These are phyloP conservation scores for Acanthoscelides obtectus DNA, from an alignment of 2,888 invertebrate species.

Conservation along the genomic window DNA sequence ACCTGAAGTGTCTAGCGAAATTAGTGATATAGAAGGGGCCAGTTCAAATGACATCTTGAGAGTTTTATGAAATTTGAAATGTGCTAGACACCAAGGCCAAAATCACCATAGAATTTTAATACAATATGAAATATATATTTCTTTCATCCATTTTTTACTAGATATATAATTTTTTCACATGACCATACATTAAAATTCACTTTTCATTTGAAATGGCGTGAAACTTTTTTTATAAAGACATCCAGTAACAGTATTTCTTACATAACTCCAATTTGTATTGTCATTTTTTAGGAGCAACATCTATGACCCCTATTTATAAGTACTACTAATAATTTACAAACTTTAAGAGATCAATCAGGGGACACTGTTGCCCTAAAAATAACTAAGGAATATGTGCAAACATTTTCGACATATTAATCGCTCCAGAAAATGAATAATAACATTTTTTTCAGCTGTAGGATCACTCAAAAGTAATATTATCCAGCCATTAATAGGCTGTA, in stretches of 20 bases:
- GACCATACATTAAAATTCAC: slow-evolving; percentile 12
- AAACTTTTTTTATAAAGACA: slow-evolving; percentile 6
- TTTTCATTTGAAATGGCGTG: background rate
- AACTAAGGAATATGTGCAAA: slow-evolving; percentile 24
- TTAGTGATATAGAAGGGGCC: no score
- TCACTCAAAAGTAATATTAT: no score
- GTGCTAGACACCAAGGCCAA: no score
- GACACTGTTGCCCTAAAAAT: slow-evolving; percentile 26
- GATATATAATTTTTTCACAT: slow-evolving; percentile 2
- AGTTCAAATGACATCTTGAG: no score
- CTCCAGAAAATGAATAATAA: background rate
- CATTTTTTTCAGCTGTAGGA: background rate
- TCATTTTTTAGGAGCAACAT: slow-evolving; percentile 28
- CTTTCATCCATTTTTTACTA: background rate
- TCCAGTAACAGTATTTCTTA: slow-evolving; percentile 19
- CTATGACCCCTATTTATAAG: background rate
- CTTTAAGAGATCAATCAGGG: slow-evolving; percentile 27
- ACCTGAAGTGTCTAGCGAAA: no score
- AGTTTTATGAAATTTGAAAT: no score
- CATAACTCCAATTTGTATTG: slow-evolving; percentile 27
- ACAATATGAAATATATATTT: background rate
- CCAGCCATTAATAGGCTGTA: no score
- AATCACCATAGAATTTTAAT: background rate
- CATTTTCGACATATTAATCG: slow-evolving; percentile 6
- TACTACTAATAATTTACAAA: background rate